Conservation (phyloP, 2,797 vertebrate genomes). For the Schizothorax lantsangensis region DNA sequence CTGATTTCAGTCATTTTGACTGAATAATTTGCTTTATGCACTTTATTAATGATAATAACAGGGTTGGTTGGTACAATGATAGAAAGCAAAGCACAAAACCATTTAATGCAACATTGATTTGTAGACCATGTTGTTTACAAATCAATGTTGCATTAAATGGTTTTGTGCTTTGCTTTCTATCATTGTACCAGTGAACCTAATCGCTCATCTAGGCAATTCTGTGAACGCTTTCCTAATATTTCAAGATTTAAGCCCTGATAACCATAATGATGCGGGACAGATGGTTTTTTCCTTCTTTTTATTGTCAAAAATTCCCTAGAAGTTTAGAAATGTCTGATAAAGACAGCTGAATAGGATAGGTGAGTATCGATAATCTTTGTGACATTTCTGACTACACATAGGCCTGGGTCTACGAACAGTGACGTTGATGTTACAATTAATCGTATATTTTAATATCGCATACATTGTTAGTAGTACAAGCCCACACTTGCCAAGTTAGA, state of each 20-base stretch:
- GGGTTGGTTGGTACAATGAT: background rate
- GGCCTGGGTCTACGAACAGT: background rate
- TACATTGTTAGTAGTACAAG: slow-evolving; percentile 44
- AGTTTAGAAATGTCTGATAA: slow-evolving; percentile 31
- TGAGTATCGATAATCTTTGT: background rate
- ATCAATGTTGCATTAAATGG: background rate
- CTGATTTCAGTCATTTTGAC: background rate
- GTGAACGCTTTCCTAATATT: background rate
- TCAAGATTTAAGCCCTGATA: background rate
- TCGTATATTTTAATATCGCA: slow-evolving; percentile 1
- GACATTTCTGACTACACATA: background rate
- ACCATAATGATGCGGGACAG: background rate
- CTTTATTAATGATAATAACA: background rate
- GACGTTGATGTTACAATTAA: background rate
- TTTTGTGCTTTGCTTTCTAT: background rate
- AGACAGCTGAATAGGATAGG: slow-evolving; percentile 55
- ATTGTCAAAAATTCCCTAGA: slow-evolving; percentile 25
- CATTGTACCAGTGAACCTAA: background rate
- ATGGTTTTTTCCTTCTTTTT: background rate
- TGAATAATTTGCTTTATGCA: background rate
- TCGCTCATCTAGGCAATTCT: background rate
- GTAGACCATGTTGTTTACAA: background rate
- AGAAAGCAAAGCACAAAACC: too few species aligned
- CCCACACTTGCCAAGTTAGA: slow-evolving; percentile 37
- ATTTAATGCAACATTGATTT: too few species aligned